Evolutionary conservation across 2,797 vertebrate genomes (phyloP).

Genomic region (Pseudochirops cupreus): DNA sequence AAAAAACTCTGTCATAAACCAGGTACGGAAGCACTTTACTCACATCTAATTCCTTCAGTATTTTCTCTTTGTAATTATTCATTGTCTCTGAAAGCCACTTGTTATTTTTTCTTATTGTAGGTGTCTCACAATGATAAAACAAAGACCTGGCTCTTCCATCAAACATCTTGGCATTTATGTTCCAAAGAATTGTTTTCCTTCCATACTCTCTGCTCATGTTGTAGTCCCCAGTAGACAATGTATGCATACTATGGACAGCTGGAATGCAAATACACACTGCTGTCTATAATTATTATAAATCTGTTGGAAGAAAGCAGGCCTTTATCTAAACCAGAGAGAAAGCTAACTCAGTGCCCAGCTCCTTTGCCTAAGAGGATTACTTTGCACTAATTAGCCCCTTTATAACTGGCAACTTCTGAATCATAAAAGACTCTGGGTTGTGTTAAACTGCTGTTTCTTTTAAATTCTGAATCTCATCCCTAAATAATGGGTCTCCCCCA

Average conservation of each 20-base stretch:
- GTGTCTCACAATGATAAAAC: slow-evolving; percentile 89
- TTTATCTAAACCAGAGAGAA: slow-evolving; percentile 89
- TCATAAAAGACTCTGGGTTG: slow-evolving; percentile 69
- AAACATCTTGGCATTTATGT: slow-evolving; percentile 88
- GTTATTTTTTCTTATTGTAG: slow-evolving; percentile 84
- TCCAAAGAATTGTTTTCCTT: slow-evolving; percentile 77
- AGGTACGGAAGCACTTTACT: slow-evolving; percentile 90
- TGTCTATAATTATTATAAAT: slow-evolving; percentile 83
- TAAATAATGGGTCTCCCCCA: slow-evolving; percentile 40
- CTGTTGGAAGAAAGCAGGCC: slow-evolving; percentile 87
- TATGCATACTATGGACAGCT: slow-evolving; percentile 83
- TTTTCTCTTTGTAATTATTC: slow-evolving; percentile 88
- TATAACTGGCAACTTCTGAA: slow-evolving; percentile 85
- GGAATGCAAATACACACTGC: slow-evolving; percentile 80
- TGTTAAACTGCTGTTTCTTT: slow-evolving; percentile 71
- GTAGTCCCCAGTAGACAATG: slow-evolving; percentile 80
- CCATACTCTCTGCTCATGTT: slow-evolving; percentile 76
- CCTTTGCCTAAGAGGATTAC: slow-evolving; percentile 93
- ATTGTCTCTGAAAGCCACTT: slow-evolving; percentile 88
- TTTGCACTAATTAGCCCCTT: slow-evolving; percentile 87
- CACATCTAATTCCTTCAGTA: slow-evolving; percentile 90
- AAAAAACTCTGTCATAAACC: slow-evolving; percentile 92
- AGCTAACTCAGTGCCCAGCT: slow-evolving; percentile 87
- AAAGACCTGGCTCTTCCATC: slow-evolving; percentile 88
- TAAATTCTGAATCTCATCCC: slow-evolving; percentile 68